phyloP scores from a whole-genome alignment of 1,140 invertebrate species.

The Eulimnadia texana region DNA sequence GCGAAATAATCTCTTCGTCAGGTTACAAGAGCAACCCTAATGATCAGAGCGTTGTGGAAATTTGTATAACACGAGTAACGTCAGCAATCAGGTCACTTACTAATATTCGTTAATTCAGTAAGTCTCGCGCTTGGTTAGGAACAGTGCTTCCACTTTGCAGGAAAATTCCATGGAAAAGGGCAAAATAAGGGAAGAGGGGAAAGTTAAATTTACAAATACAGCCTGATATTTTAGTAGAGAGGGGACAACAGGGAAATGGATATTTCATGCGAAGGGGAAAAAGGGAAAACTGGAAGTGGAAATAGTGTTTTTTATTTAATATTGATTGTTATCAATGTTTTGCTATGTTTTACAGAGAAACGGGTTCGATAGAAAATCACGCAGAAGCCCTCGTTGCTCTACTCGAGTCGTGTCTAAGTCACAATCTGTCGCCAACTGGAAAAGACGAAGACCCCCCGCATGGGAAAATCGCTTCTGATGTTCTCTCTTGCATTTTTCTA shows the following conservation, averaged over 20 bases:
- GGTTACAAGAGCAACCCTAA: constrained; percentile 73
- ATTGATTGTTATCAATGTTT: constrained; percentile 11
- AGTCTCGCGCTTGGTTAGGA: neutral
- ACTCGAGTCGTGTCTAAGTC: constrained; percentile 70
- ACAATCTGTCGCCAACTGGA: constrained; percentile 65
- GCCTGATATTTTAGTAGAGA: no score
- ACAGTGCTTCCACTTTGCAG: no score
- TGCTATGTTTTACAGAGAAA: constrained; percentile 46
- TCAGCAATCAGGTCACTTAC: constrained; percentile 55
- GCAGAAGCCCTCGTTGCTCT: constrained; percentile 63
- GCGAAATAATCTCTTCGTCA: constrained; percentile 57
- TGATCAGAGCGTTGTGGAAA: constrained; percentile 86
- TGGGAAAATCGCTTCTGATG: constrained; percentile 86
- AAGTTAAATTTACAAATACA: no score
- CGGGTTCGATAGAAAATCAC: constrained; percentile 69
- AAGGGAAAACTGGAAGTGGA: no score
- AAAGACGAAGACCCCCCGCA: constrained; percentile 78
- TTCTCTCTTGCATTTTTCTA: constrained; percentile 84
- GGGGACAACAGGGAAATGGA: no score
- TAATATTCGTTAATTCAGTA: constrained; percentile 5
- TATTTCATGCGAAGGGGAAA: no score
- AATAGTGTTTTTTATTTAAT: constrained; percentile 12
- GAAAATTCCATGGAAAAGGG: no score
- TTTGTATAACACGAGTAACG: constrained; percentile 73
- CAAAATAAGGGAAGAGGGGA: no score